phyloP scores from a whole-genome alignment of 2,797 vertebrate genomes.

The Calcarius lapponicus region DNA sequence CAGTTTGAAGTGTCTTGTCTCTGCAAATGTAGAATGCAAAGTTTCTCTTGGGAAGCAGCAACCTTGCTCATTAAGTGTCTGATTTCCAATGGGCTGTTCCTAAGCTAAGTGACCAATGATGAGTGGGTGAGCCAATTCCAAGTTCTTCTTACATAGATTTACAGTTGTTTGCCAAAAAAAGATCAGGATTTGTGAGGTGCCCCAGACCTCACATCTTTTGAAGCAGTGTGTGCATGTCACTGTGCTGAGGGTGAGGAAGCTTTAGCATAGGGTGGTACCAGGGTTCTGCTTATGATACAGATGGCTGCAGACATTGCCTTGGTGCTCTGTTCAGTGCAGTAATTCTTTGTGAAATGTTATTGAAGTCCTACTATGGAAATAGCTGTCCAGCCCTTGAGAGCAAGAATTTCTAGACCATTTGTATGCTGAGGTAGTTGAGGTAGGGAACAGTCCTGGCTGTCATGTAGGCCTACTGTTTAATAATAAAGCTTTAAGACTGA shows the following conservation, averaged over 20 bases:
- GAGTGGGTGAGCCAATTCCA: not conserved
- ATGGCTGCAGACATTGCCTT: not conserved
- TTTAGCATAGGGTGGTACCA: not conserved
- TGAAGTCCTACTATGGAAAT: not conserved
- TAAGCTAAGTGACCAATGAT: not conserved
- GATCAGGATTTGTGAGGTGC: not conserved
- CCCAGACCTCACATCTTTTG: not conserved
- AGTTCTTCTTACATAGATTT: not conserved
- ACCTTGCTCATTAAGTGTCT: not conserved
- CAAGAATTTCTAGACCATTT: not conserved
- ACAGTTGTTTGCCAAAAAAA: not conserved
- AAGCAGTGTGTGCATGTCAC: rapidly evolving
- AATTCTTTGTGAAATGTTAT: not conserved
- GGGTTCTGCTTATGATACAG: not conserved
- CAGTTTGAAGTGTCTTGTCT: not conserved
- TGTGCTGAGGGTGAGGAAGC: not conserved
- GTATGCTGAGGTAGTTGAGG: not conserved
- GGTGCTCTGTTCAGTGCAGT: not conserved
- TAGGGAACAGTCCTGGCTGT: not conserved
- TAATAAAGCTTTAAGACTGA: not conserved
- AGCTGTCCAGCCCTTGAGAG: not conserved
- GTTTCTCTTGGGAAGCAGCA: not conserved
- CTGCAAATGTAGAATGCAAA: not conserved
- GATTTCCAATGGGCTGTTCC: not conserved
- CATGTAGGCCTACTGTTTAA: not conserved